A percentile compares a stretch with the other conserved stretches of the same genome.
These are phyloP conservation scores for Diachasmimorpha longicaudata DNA, from an alignment of 1,140 invertebrate species.

Conservation along the genomic window DNA sequence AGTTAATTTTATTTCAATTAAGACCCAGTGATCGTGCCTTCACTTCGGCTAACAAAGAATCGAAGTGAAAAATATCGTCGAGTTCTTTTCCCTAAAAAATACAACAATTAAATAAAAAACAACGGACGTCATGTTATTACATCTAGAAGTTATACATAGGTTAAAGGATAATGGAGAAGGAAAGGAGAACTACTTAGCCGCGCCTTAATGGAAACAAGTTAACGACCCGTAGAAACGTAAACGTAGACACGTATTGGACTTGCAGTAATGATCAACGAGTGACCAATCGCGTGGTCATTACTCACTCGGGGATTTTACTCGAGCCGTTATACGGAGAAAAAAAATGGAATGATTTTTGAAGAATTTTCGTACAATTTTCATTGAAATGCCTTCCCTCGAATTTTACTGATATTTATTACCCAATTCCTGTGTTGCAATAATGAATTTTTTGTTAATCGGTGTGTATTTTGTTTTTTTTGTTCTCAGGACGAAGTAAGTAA, in stretches of 20 bases:
- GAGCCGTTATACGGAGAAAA: background rate
- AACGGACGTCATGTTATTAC: background rate
- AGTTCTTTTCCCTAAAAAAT: background rate
- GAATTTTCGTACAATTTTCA: background rate
- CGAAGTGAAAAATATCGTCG: too few species aligned
- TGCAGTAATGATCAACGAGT: constrained; percentile 52
- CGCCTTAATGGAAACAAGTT: constrained; percentile 58
- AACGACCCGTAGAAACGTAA: constrained; percentile 56
- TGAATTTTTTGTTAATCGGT: constrained; percentile 44
- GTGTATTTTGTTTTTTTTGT: constrained; percentile 54
- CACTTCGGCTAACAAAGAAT: too few species aligned
- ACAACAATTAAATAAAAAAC: background rate
- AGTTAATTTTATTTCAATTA: too few species aligned
- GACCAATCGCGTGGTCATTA: constrained; percentile 57
- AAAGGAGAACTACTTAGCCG: constrained; percentile 36
- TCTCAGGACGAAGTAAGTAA: constrained; percentile 63
- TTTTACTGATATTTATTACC: constrained; percentile 1
- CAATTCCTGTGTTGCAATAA: constrained; percentile 14
- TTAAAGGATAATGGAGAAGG: constrained; percentile 35
- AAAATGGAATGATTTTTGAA: too few species aligned
- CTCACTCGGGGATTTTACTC: constrained; percentile 22
- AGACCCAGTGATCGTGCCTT: too few species aligned
- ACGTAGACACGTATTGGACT: constrained; percentile 53
- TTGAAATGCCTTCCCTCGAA: background rate
- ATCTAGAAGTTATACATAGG: background rate